Percentiles rank a stretch among this genome's conserved stretches.
Conservation (phyloP, 2,113 vertebrate genomes). For the Centropus bengalensis region DNA sequence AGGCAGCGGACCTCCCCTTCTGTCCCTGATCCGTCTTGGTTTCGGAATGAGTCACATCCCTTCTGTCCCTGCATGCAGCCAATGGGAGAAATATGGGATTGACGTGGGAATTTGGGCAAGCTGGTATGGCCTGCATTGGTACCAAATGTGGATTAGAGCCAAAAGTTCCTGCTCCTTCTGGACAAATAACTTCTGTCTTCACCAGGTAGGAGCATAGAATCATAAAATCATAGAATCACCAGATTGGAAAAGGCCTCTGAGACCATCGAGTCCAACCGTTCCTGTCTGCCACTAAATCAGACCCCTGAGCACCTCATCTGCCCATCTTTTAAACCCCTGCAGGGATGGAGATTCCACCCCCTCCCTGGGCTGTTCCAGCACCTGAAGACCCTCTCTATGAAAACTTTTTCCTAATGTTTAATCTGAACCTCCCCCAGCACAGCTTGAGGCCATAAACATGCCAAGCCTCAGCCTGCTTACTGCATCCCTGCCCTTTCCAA, state of each 20-base stretch:
- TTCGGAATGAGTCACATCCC: not conserved
- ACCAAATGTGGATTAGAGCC: not conserved
- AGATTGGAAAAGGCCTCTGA: no score
- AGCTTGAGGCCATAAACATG: no score
- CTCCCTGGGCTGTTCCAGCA: no score
- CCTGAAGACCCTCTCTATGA: no score
- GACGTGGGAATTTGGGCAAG: not conserved
- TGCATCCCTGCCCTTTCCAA: not conserved
- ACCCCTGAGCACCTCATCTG: no score
- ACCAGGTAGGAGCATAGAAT: not conserved
- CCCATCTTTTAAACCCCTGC: no score
- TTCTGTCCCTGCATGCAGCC: not conserved
- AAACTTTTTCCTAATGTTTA: no score
- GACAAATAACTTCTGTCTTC: not conserved
- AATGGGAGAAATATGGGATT: not conserved
- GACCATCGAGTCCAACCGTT: no score
- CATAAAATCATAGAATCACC: no score
- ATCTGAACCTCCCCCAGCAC: no score
- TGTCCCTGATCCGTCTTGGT: not conserved
- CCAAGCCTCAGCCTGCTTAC: not conserved
- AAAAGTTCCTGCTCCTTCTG: not conserved
- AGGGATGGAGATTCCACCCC: no score
- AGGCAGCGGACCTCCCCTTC: not conserved
- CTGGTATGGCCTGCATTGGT: not conserved
- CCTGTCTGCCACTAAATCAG: no score